phyloP scores from a whole-genome alignment of 2,797 vertebrate species.

The Danio jaintianensis region DNA sequence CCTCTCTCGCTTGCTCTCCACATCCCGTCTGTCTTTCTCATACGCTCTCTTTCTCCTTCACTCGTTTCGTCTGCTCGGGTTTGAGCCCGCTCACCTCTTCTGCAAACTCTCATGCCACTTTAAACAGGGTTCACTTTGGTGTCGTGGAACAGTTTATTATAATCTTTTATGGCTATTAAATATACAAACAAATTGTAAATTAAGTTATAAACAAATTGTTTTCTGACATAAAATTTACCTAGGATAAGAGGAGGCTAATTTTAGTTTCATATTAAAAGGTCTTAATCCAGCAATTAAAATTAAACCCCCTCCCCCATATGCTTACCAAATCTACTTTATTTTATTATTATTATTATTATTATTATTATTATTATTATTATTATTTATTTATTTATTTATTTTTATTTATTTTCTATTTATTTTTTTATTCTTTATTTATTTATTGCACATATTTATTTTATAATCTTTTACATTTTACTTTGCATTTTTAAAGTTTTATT shows the following conservation, averaged over 20 bases:
- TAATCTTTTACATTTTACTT: no score
- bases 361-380: no score
- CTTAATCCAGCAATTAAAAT: not conserved
- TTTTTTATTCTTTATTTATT: no score
- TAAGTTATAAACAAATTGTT: not conserved
- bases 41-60: constrained; percentile 37
- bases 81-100: constrained; percentile 28
- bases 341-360: no score
- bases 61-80: not conserved
- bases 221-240: not conserved
- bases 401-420: no score
- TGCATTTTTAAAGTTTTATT: no score
- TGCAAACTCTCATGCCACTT: not conserved
- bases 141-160: not conserved
- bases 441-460: no score
- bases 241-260: not conserved
- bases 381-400: no score
- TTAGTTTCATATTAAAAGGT: not conserved
- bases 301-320: no score
- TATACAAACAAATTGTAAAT: no score
- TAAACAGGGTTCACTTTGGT: not conserved
- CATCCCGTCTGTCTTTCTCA: constrained; percentile 66
- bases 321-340: no score
- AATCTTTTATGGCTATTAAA: no score
- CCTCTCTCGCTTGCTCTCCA: constrained; percentile 61